Evolutionary conservation across 2,888 invertebrate genomes (phyloP).

Genomic region (Calameuta idolon): DNA sequence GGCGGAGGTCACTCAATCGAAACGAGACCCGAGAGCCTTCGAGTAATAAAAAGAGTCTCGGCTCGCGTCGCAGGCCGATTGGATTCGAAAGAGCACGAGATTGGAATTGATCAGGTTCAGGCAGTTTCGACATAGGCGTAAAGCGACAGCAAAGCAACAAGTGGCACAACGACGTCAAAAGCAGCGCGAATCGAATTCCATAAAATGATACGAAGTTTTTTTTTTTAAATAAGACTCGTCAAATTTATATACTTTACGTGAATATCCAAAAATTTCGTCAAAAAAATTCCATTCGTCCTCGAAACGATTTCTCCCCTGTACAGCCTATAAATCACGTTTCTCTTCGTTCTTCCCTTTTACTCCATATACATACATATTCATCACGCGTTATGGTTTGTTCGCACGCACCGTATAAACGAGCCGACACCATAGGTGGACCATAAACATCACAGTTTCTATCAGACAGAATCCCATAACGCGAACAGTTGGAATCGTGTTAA

Average conservation of each 20-base stretch:
- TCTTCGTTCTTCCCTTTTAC: background rate
- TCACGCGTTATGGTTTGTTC: slow-evolving; percentile 42
- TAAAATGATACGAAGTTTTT: too few species aligned
- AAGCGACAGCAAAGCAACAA: background rate
- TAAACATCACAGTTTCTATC: slow-evolving; percentile 5
- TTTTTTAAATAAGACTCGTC: too few species aligned
- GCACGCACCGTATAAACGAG: slow-evolving; percentile 30
- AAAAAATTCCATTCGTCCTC: background rate
- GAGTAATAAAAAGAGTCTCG: background rate
- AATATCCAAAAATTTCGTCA: too few species aligned
- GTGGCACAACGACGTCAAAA: background rate
- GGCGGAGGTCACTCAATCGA: background rate
- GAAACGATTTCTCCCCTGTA: background rate
- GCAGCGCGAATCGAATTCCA: background rate
- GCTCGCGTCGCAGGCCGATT: background rate
- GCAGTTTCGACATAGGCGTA: background rate
- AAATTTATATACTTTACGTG: background rate
- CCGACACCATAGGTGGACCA: slow-evolving; percentile 12
- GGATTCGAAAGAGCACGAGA: background rate
- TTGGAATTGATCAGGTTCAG: background rate
- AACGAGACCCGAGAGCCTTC: background rate
- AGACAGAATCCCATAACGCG: background rate
- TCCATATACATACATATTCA: slow-evolving; percentile 17
- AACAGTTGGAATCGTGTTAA: background rate
- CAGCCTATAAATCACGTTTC: background rate